Evolutionary conservation across 2,797 vertebrate species (phyloP), one percentile per base, ranked within the genome.

Genomic region (Myripristis murdjan): DNA sequence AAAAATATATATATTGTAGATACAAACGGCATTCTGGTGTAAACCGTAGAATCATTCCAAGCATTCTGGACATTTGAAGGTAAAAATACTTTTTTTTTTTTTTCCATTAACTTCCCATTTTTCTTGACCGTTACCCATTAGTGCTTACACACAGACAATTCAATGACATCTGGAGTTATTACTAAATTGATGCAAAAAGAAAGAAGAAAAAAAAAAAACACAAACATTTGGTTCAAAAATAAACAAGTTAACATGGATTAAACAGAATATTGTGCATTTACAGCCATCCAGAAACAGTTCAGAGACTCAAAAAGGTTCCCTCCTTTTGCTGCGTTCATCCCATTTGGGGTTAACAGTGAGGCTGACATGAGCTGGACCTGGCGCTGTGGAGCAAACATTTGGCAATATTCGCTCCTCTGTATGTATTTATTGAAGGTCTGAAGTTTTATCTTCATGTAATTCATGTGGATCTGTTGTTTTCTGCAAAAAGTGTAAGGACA

Each of bases 241-340:
- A 55, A 85, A 83, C 71, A 78, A 75, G 47, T 70, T 57, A 64
- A 83, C 73, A 78, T 69, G 78, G 48, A 61, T 71, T 63, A 76
- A 75, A 77, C 20, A 73, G 83, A 90, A 89, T 80, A 86, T 91
- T 79, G 78, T 87, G 51, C 44, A 43, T 83, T 79, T 77, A 70
- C 41, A 83, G 57, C 77, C 91, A 71, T 69, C 79, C 84, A 53
- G 59, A 60, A 77, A 89, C 76, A 65, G 70, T 84, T 73, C 85
- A 91, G 79, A 66, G 81, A 84, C 91, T 92, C 91, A 89, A 73
- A 82, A 91, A n/a, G 91, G 92, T 90, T 95, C 93, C 93, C 93
- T 94, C 94, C 93, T 92, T 57, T 77, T 61, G 64, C 90, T 89
- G 85, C 66, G 12, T 64, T 85, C 82, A 51, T 31, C 7, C 35